Evolutionary conservation across 2,888 invertebrate genomes (phyloP), one percentile per base, ranked within the genome.

Genomic region (Chymomyza caudatula): DNA sequence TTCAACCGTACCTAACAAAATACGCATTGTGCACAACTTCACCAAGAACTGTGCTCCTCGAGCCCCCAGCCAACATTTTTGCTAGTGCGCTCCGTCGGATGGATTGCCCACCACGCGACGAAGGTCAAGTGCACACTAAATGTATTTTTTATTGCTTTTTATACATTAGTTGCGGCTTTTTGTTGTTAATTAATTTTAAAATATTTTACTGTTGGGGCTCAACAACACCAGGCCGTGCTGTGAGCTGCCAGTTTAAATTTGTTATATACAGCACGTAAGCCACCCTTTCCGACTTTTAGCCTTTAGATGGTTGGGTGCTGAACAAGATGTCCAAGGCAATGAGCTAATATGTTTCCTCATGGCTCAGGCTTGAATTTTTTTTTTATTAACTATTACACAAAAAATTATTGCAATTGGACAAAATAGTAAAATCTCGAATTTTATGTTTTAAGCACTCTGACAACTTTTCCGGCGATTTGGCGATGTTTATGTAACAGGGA

Each of bases 131-230:
- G 74, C 85, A 85, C 65, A 74, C 60, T 73, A 73, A 81, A 85
- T 85, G 83, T 79, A 61, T 77, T 80, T 73, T 76, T 80, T 82
- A 77, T 79, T 74, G 74, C n/a, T 17, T 76, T 82, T 82, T 56
- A 77, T 60, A 79, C 85, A 73, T 82, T 73, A 79, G 82, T 81
- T 58, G 71, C 69, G 49, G 78, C 73, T 76, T 85, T 75, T 79
- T 82, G 75, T 82, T 37, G 11, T 85, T 82, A 85, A 82, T 81
- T 85, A 82, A 79, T 85, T 81, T 85, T 82, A 77, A 82, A 85
- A 37, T 37, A 37, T 37, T 37, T 37, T 4, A 11, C 29, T 37
- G 29, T 11, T 37, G 11, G 29, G 2, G 29, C 29, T 37, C n/a
- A n/a, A n/a, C n/a, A n/a, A n/a, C n/a, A n/a, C 11, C 2, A 11